Evolutionary conservation across 53 echinoderm and acorn worm species (phyloP).

Genomic region (Mesocentrotus franciscanus): DNA sequence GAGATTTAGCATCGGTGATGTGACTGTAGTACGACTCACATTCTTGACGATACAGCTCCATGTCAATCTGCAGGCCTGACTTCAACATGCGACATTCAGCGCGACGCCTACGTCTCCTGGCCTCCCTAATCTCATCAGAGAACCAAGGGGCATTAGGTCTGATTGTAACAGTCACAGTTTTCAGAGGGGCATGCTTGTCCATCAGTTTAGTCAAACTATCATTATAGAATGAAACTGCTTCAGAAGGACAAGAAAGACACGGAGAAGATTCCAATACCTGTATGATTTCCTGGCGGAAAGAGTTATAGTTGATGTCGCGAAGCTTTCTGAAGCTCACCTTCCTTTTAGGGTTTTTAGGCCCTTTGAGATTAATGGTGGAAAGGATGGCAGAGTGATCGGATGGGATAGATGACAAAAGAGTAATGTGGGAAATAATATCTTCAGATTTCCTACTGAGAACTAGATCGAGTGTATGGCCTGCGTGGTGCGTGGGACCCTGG

Average conservation of each 20-base stretch:
- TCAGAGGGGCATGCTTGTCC: slow-evolving; percentile 28
- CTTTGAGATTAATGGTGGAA: slow-evolving; percentile 51
- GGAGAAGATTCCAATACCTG: background rate
- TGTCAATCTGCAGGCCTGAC: slow-evolving; percentile 37
- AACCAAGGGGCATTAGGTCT: slow-evolving; percentile 62
- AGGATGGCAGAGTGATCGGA: slow-evolving; percentile 30
- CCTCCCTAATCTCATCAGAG: slow-evolving; percentile 52
- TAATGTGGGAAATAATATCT: slow-evolving; percentile 34
- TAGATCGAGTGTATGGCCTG: slow-evolving; percentile 23
- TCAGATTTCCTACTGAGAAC: slow-evolving; percentile 31
- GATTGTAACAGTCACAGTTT: slow-evolving; percentile 26
- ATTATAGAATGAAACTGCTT: background rate
- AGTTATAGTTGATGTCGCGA: background rate
- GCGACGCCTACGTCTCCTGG: slow-evolving; percentile 33
- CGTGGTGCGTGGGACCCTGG: background rate
- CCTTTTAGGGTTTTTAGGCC: slow-evolving; percentile 37
- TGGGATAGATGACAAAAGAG: background rate
- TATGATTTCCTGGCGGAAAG: background rate
- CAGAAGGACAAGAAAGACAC: background rate
- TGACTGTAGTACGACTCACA: no score
- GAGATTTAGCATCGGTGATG: no score
- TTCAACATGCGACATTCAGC: slow-evolving; percentile 53
- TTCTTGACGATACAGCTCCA: background rate
- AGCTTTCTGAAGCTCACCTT: slow-evolving; percentile 31
- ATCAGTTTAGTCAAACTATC: background rate